Percentiles rank a stretch among this genome's conserved stretches.
Evolutionary conservation across 2,113 vertebrate genomes (phyloP).

Genomic region (Conger conger): DNA sequence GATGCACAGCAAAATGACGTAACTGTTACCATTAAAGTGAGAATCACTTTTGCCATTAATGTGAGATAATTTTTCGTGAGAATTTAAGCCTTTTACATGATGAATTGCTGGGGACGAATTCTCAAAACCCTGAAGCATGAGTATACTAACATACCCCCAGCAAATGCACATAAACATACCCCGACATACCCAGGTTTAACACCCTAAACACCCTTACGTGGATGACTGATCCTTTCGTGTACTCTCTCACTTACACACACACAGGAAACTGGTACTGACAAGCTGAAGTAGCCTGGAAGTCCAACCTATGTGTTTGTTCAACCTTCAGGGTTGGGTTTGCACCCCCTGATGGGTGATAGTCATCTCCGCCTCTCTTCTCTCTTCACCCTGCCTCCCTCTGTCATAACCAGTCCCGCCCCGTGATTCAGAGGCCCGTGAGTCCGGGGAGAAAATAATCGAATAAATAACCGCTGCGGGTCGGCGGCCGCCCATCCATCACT

Average conservation of each 20-base stretch:
- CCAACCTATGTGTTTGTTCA: constrained; percentile 24
- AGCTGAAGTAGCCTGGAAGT: neutral
- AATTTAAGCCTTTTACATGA: neutral
- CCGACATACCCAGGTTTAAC: too few relatives aligned
- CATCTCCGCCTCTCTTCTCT: neutral
- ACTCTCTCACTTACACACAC: neutral
- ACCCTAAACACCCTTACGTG: too few relatives aligned
- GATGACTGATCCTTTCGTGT: too few relatives aligned
- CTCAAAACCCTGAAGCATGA: too few relatives aligned
- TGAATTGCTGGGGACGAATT: neutral
- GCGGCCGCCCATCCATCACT: constrained; percentile 50
- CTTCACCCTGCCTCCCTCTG: neutral
- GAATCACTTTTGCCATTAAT: too few relatives aligned
- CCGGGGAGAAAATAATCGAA: constrained; percentile 54
- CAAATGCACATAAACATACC: too few relatives aligned
- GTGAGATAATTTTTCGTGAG: neutral
- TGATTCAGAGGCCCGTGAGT: constrained; percentile 59
- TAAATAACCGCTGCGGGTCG: constrained; percentile 53
- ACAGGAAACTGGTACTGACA: constrained; percentile 17
- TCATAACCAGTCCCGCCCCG: constrained; percentile 18
- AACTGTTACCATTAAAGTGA: neutral
- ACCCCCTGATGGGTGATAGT: neutral
- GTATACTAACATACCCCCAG: too few relatives aligned
- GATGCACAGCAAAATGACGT: neutral
- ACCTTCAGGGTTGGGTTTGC: constrained; percentile 17